These are phyloP conservation scores for Myrmecophaga tridactyla DNA, from an alignment of 2,113 vertebrate genomes.

Conservation along the genomic window DNA sequence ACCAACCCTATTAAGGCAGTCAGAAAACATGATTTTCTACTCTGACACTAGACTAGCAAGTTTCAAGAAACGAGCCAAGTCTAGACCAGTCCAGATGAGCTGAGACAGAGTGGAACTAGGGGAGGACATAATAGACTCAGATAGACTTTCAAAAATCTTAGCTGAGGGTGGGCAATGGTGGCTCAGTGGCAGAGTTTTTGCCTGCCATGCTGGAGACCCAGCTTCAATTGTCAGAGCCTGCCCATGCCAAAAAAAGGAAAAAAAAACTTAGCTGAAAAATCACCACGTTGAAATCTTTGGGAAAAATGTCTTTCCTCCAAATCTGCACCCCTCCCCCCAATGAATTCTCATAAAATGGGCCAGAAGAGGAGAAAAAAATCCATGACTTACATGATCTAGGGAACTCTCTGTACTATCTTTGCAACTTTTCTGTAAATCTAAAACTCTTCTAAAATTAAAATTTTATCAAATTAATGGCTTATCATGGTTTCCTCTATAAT, in stretches of 20 bases:
- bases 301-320: conserved; percentile 33
- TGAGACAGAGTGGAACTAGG: not conserved
- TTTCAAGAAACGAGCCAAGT: not conserved
- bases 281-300: conserved; percentile 19
- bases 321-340: conserved; percentile 17
- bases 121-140: not conserved
- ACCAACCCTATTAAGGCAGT: not conserved
- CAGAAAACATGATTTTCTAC: not conserved
- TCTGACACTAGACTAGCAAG: not conserved
- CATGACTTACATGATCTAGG: not conserved
- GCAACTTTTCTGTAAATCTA: conserved; percentile 52
- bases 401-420: conserved; percentile 26
- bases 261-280: conserved; percentile 51
- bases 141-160: conserved; percentile 18
- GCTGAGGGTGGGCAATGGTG: too few species aligned
- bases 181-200: too few species aligned
- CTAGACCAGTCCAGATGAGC: not conserved
- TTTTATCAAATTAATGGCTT: conserved; percentile 32
- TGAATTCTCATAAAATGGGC: conserved; percentile 47
- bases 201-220: too few species aligned
- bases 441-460: conserved; percentile 45
- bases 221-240: too few species aligned
- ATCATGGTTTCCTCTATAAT: conserved; percentile 20
- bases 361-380: not conserved
- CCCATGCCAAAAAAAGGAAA: too few species aligned